phyloP scores from a whole-genome alignment of 2,888 invertebrate genomes.

The Parnassius glacialis region DNA sequence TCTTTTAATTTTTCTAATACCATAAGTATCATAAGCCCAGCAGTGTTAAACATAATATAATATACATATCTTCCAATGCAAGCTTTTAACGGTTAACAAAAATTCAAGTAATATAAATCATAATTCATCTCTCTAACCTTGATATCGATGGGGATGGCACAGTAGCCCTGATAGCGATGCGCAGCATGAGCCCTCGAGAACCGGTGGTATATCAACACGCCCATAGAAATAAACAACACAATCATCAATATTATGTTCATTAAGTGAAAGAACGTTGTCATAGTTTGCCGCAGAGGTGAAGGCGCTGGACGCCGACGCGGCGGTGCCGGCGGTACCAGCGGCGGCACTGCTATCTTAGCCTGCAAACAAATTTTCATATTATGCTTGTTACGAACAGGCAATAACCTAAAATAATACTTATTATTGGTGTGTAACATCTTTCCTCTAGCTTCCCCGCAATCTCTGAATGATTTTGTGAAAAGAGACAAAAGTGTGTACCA shows the following conservation, averaged over 20 bases:
- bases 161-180: slow-evolving; percentile 85
- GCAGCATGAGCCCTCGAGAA: slow-evolving; percentile 72
- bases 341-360: slow-evolving; percentile 67
- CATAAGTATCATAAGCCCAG: no score
- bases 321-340: not conserved
- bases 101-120: no score
- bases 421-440: no score
- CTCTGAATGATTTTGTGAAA: no score
- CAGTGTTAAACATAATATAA: no score
- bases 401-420: no score
- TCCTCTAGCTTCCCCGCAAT: no score
- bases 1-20: no score
- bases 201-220: slow-evolving; percentile 88
- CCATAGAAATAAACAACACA: slow-evolving; percentile 85
- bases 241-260: slow-evolving; percentile 86
- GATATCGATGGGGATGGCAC: slow-evolving; percentile 82
- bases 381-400: no score
- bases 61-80: no score
- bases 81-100: no score
- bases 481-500: no score
- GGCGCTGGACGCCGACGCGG: not conserved
- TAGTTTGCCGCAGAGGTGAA: slow-evolving; percentile 39
- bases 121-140: slow-evolving; percentile 17
- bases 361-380: slow-evolving; percentile 33
- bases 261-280: slow-evolving; percentile 64